Evolutionary conservation across 2,888 invertebrate genomes (phyloP).

Genomic region (Marasmarcha lunaedactyla): DNA sequence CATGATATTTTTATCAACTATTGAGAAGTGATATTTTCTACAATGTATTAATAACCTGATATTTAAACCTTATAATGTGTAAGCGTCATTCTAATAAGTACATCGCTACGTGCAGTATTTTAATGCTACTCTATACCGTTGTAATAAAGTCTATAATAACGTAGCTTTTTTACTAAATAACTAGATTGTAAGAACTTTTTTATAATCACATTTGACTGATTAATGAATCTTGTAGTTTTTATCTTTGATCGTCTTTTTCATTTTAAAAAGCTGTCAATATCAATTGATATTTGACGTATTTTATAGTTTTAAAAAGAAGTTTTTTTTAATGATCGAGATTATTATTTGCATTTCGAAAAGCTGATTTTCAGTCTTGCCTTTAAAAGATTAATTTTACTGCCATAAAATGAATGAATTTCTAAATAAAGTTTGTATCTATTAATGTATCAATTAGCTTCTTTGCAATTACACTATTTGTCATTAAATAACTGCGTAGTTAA

Average conservation of each 20-base stretch:
- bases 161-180: conserved; percentile 63
- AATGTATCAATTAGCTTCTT: too few species aligned
- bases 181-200: conserved; percentile 27
- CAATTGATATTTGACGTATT: conserved; percentile 12
- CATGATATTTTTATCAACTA: conserved; percentile 46
- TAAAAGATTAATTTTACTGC: too few species aligned
- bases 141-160: conserved; percentile 32
- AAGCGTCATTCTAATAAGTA: conserved; percentile 37
- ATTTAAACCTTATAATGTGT: conserved; percentile 29
- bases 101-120: conserved; percentile 50
- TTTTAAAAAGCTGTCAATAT: conserved; percentile 18
- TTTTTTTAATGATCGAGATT: too few species aligned
- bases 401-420: too few species aligned
- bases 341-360: too few species aligned
- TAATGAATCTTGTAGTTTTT: conserved; percentile 34
- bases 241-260: too few species aligned
- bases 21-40: conserved; percentile 62
- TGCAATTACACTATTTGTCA: too few species aligned
- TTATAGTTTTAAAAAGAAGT: too few species aligned
- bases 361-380: too few species aligned
- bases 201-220: conserved; percentile 40
- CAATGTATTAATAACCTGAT: conserved; percentile 36
- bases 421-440: too few species aligned
- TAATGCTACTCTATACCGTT: conserved; percentile 37
- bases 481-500: too few species aligned